Base-by-base conservation (phyloP, 2,113 vertebrate species). In the Melanocharis versteri region DNA sequence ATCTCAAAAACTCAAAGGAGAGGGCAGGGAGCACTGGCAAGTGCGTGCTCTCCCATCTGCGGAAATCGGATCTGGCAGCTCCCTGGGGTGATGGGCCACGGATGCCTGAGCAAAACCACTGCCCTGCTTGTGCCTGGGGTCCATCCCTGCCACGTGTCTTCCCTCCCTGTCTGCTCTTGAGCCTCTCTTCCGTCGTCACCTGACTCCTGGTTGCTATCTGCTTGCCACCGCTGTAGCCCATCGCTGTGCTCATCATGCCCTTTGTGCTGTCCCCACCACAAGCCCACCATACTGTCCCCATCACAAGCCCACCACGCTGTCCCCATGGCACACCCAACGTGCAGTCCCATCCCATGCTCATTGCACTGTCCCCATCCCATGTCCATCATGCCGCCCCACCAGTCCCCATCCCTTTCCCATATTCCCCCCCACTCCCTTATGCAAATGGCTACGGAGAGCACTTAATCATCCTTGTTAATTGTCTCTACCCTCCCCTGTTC, bases 381-480 rank as follows among this genome's bases (percentile, higher is more conserved):
- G 15, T 45, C 53, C 19, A 22, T 24, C 24, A 1, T 2, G 11
- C 50, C 5, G 22, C 42, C 44, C 17, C 78, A 56, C 33, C 33
- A 7, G 19, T 81, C 19, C 24, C 10, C 20, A 51, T 65, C 40
- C 40, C 7, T 70, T 47, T 44, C 65, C 27, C 16, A 37, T 50
- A 7, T 1, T 24, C 4, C 21, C 45, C 13, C 2, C 1, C 5
- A n/a, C 9, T 31, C 19, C 51, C 18, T 73, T 70, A 85, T 57
- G 91, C 65, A 87, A 77, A 83, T 64, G 11, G 47, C 16, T 71
- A 94, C 70, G 51, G 71, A 69, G 50, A 83, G 26, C 92, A 72
- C 27, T 95, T 97, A 94, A 96, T 97, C 96, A 97, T 97, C 73
- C 89, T 96, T 28, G 62, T 94, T 96, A 96, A 95, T 95, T 62